Conservation (phyloP, 2,113 vertebrate genomes). For the Gallinago undulata region DNA sequence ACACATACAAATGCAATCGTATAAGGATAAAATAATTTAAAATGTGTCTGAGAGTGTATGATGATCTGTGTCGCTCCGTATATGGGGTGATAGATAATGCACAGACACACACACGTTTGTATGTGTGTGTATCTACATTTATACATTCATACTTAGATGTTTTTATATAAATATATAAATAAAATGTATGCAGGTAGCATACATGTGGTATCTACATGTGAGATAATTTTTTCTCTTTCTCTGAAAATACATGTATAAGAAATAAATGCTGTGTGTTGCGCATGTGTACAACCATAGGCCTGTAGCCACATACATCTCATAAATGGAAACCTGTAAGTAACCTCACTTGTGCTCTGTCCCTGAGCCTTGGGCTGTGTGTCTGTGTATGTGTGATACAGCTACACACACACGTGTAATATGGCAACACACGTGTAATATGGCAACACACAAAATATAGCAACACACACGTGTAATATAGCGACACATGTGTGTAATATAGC, state of each 20-base stretch:
- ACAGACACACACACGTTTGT: accelerated
- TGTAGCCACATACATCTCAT: accelerated
- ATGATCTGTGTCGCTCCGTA: background rate
- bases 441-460: no score
- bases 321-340: background rate
- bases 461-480: no score
- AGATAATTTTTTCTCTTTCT: background rate
- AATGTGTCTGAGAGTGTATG: background rate
- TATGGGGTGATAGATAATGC: background rate
- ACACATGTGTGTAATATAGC: no score
- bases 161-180: background rate
- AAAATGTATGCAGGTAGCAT: background rate
- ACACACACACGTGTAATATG: no score
- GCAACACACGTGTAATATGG: no score
- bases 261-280: background rate
- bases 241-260: background rate
- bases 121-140: background rate
- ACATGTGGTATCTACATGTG: no score
- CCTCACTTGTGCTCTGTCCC: background rate
- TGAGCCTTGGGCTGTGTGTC: background rate
- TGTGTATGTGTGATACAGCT: no score
- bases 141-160: background rate
- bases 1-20: background rate
- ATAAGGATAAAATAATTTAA: background rate
- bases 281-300: background rate